Base-by-base conservation (phyloP, 2,888 invertebrate genomes). In the Heliconius aoede region DNA sequence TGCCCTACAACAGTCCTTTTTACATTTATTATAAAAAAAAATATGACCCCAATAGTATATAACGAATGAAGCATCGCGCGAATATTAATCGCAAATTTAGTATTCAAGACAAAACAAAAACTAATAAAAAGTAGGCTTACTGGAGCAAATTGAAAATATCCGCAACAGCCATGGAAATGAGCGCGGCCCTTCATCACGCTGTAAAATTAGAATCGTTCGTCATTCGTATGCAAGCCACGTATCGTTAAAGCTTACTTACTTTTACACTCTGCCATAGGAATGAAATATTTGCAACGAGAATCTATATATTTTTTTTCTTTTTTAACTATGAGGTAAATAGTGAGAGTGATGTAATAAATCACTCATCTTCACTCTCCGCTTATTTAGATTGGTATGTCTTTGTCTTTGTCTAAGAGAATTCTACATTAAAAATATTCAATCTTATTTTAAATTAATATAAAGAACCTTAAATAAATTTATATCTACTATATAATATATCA, bases 141-240 rank as follows among this genome's bases (percentile, higher is more conserved):
- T 87, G 86, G 90, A 88, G 92, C 91, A 92, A 94, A 94, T 94
- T 93, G 94, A 94, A 94, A 94, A 93, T 93, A 92, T 92, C 93
- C 93, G 89, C 91, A 91, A 89, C 90, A 90, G 89, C 90, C 91
- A 92, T 88, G 92, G 91, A 93, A 93, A 93, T 93, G 90, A 91
- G 91, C 82, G 87, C 88, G 83, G 86, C 87, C 90, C 90, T 91
- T 89, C 90, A 89, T 92, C 91, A 91, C 91, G 88, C 87, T 89
- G 89, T 89, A 89, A 89, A 93, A 93, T 93, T 91, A 91, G 90
- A 90, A 89, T 88, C 84, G 87, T 86, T 83, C 83, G 83, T 84
- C 84, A 84, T 86, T 86, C 81, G 84, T 83, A 91, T 90, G 89
- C 92, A 80, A 81, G 87, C 88, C 92, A 91, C 93, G 92, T 89